Evolutionary conservation across 2,888 invertebrate genomes (phyloP).

Genomic region (Ormyrus labotus): DNA sequence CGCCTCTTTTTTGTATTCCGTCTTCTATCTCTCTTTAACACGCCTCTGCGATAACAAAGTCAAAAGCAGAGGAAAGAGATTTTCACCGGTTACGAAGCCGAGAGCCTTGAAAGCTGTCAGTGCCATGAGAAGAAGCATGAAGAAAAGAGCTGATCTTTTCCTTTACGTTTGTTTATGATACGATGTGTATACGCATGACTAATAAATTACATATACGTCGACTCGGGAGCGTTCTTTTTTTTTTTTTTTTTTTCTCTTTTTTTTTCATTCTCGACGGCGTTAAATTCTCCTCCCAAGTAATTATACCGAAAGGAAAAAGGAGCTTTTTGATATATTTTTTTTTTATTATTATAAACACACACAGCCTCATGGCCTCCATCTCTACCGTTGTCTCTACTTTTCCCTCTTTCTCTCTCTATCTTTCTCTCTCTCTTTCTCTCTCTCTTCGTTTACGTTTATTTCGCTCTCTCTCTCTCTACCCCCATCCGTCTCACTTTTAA

Average conservation of each 20-base stretch:
- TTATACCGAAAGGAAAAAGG: neutral
- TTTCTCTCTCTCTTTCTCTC: slow-evolving; percentile 19
- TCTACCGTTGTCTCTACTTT: slow-evolving; percentile 57
- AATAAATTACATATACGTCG: slow-evolving; percentile 4
- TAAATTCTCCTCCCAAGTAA: slow-evolving; percentile 53
- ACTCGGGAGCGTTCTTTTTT: slow-evolving; percentile 33
- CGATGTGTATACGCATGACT: slow-evolving; percentile 45
- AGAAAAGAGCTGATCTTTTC: slow-evolving; percentile 41
- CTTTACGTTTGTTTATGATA: slow-evolving; percentile 43
- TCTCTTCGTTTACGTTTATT: slow-evolving; percentile 46
- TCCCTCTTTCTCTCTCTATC: slow-evolving; percentile 50
- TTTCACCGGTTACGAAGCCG: slow-evolving; percentile 11
- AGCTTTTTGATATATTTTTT: slow-evolving; percentile 42
- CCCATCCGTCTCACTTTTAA: slow-evolving; percentile 59
- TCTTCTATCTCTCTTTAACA: slow-evolving; percentile 29
- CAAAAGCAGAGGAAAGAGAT: neutral
- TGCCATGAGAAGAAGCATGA: slow-evolving; percentile 52
- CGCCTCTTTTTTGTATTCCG: slow-evolving; percentile 62
- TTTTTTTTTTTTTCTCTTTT: slow-evolving; percentile 22
- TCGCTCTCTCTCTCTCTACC: slow-evolving; percentile 42
- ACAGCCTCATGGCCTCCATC: slow-evolving; percentile 70
- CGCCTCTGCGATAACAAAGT: neutral
- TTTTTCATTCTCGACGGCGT: slow-evolving; percentile 39
- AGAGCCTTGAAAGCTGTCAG: slow-evolving; percentile 58
- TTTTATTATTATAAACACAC: slow-evolving; percentile 59